Evolutionary conservation across 2,888 invertebrate species (phyloP), one percentile per base, ranked within the genome.

Genomic region (Lepeophtheirus nordmannii): DNA sequence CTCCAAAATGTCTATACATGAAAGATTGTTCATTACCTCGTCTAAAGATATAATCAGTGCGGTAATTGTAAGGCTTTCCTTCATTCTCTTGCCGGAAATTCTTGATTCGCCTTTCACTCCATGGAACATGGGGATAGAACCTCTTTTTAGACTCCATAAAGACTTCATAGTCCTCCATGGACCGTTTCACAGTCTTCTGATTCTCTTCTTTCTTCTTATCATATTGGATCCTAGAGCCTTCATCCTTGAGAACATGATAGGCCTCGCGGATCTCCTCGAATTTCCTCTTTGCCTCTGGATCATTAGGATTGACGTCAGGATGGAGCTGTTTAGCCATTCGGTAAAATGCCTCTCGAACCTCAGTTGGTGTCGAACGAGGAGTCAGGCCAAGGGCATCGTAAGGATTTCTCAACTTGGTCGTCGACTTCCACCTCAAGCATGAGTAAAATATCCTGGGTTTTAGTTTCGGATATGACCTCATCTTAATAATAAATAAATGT

Each of bases 201-300:
- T 17, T 5, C 1, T 14, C 14, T 14, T 22, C 22, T 9, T 17
- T 14, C 23, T n/a, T 63, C 1, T 2, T n/a, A 53, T 63, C 53
- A 23, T 53, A 63, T 10, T 17, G n/a, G 12, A 53, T 37, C 10
- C 63, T 8, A 3, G 12, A 22, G 14, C 9, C 1, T 7, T n/a
- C 30, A 14, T 60, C 11, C 23, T 23, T 17, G 22, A 60, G 60
- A 11, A 60, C 60, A 2, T 22, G 17, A 38, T 60, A 60, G 2
- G 60, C 60, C 60, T 60, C 60, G 2, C 38, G 60, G 60, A 60
- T 14, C 17, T 22, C 37, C 60, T 37, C 38, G 38, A 60, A 60
- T 14, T 23, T 17, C 1, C 10, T 14, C 17, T 38, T 23, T 20
- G 60, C 60, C 22, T 60, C 23, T 11, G 60, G 60, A 14, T 60